phyloP scores from a whole-genome alignment of 2,113 vertebrate species.

The Egretta garzetta region DNA sequence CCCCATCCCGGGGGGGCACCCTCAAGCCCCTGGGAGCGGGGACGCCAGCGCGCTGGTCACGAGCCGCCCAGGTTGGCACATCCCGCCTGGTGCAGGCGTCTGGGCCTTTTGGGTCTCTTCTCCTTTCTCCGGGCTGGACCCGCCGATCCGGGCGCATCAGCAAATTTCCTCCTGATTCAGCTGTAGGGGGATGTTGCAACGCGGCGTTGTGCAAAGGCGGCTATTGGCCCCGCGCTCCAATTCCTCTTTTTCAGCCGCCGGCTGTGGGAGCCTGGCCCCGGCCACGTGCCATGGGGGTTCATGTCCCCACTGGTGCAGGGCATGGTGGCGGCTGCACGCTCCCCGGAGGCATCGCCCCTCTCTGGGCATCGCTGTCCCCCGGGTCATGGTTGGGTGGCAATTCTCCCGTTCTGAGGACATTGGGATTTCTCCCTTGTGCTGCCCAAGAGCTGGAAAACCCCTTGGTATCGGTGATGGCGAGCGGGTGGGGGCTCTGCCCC shows the following conservation, averaged over 20 bases:
- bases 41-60: rapidly evolving
- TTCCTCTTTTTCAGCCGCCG: slow-evolving; percentile 32
- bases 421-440: background rate
- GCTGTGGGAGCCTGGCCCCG: rapidly evolving
- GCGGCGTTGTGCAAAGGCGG: background rate
- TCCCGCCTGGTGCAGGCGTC: rapidly evolving
- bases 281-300: rapidly evolving
- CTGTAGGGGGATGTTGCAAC: background rate
- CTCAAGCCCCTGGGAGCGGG: rapidly evolving
- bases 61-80: rapidly evolving
- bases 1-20: background rate
- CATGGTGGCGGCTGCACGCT: rapidly evolving
- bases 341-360: rapidly evolving
- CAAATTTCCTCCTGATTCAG: slow-evolving; percentile 35
- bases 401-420: background rate
- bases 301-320: rapidly evolving
- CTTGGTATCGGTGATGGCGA: rapidly evolving
- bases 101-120: background rate
- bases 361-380: background rate
- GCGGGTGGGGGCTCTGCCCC: background rate
- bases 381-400: rapidly evolving
- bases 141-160: background rate
- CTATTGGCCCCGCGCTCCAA: rapidly evolving
- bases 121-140: background rate
- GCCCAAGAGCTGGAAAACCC: background rate